Percentiles rank a stretch among this genome's conserved stretches.
These are phyloP conservation scores for Stichodactyla mertensii DNA, from an alignment of 64 coral and sea anemone species.

Conservation along the genomic window DNA sequence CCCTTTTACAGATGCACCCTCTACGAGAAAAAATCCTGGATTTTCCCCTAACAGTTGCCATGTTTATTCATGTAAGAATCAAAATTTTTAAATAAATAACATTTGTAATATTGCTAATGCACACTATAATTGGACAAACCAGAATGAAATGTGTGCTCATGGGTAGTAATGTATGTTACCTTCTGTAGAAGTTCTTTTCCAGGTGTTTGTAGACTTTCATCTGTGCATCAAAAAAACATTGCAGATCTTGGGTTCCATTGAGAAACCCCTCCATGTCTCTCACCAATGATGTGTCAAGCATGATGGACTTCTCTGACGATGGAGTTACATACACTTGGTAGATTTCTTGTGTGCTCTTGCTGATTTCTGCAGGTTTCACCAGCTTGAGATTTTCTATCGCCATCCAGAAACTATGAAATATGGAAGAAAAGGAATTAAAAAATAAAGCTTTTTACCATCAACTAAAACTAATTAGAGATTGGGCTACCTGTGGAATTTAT, in stretches of 20 bases:
- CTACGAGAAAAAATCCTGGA: too few relatives aligned
- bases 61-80: too few relatives aligned
- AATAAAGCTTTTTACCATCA: neutral
- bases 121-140: too few relatives aligned
- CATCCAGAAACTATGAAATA: constrained; percentile 80
- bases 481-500: neutral
- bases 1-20: too few relatives aligned
- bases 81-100: too few relatives aligned
- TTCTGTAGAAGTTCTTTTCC: constrained; percentile 81
- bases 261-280: constrained; percentile 82
- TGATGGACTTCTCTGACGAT: constrained; percentile 88
- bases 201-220: constrained; percentile 62
- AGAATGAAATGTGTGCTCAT: too few relatives aligned
- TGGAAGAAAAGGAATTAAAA: neutral
- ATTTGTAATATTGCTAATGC: too few relatives aligned
- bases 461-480: too few relatives aligned
- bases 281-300: constrained; percentile 73
- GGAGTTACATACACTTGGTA: constrained; percentile 85
- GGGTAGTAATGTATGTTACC: neutral
- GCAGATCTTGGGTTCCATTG: constrained; percentile 58
- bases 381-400: constrained; percentile 77
- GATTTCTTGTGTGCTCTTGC: constrained; percentile 81
- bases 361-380: constrained; percentile 61
- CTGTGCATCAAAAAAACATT: constrained; percentile 82
- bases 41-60: too few relatives aligned